Evolutionary conservation across 2,113 vertebrate genomes (phyloP).

Genomic region (Tricholaema leucomelas): DNA sequence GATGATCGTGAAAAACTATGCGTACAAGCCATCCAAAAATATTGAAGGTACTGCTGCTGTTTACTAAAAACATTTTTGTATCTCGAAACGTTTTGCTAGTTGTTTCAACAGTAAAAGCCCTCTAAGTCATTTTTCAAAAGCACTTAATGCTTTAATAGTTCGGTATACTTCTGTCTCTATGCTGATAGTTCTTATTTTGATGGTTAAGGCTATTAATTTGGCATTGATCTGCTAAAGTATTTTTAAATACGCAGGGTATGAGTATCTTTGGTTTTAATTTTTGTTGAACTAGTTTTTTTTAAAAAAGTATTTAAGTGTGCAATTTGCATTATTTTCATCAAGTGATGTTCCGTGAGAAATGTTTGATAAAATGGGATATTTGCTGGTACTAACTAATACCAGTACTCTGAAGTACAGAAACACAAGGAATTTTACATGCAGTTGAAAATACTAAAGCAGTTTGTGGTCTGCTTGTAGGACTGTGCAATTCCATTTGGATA

Average conservation of each 20-base stretch:
- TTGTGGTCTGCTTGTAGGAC: background rate
- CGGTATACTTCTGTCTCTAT: background rate
- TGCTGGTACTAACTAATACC: background rate
- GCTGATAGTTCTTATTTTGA: background rate
- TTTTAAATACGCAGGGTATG: background rate
- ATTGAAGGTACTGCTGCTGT: constrained; percentile 83
- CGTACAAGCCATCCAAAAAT: constrained; percentile 95
- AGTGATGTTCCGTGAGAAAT: background rate
- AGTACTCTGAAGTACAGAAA: background rate
- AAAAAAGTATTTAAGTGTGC: background rate
- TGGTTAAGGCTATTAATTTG: background rate
- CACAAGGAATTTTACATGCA: background rate
- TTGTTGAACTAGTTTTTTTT: background rate
- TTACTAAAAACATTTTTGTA: background rate
- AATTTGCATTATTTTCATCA: background rate
- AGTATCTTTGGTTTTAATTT: background rate
- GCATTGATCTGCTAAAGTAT: background rate
- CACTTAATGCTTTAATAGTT: background rate
- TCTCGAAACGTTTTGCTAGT: background rate
- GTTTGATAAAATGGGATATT: background rate
- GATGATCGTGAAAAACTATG: constrained; percentile 97
- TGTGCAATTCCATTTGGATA: background rate
- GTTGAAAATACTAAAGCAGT: background rate
- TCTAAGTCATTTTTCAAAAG: background rate
- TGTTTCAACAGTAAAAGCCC: background rate